Evolutionary conservation across 1,140 invertebrate genomes (phyloP).

Genomic region (Plutomurus gul): DNA sequence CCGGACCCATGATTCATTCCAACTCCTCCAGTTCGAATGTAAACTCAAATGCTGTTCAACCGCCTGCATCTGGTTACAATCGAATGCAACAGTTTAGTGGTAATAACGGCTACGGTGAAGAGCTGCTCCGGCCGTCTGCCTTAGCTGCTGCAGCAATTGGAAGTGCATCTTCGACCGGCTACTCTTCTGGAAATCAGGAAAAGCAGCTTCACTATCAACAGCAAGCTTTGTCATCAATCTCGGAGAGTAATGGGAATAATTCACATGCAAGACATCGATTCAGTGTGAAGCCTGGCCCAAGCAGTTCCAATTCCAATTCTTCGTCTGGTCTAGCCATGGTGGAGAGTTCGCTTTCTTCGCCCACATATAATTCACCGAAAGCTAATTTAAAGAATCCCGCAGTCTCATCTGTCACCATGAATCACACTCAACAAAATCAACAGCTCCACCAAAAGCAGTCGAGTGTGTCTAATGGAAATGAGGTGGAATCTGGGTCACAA

Average conservation of each 20-base stretch:
- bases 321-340: slow-evolving; percentile 27
- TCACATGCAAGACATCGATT: slow-evolving; percentile 45
- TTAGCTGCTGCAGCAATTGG: not conserved
- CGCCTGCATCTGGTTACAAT: not conserved
- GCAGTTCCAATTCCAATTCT: slow-evolving; percentile 34
- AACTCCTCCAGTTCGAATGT: not conserved
- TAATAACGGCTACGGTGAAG: not conserved
- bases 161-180: not conserved
- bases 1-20: slow-evolving; percentile 39
- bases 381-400: not conserved
- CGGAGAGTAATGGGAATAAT: not conserved
- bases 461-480: not conserved
- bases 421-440: slow-evolving; percentile 27
- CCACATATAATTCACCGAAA: not conserved
- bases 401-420: slow-evolving; percentile 32
- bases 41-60: not conserved
- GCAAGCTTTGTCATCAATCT: not conserved
- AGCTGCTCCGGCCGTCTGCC: not conserved
- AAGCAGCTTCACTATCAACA: slow-evolving; percentile 13
- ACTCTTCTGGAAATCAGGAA: not conserved
- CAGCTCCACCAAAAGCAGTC: slow-evolving; percentile 33
- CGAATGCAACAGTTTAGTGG: slow-evolving; percentile 15
- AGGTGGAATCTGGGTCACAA: not conserved
- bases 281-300: slow-evolving; percentile 39
- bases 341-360: slow-evolving; percentile 41